phyloP scores from a whole-genome alignment of 2,888 invertebrate genomes.

The Sesamia inferens region DNA sequence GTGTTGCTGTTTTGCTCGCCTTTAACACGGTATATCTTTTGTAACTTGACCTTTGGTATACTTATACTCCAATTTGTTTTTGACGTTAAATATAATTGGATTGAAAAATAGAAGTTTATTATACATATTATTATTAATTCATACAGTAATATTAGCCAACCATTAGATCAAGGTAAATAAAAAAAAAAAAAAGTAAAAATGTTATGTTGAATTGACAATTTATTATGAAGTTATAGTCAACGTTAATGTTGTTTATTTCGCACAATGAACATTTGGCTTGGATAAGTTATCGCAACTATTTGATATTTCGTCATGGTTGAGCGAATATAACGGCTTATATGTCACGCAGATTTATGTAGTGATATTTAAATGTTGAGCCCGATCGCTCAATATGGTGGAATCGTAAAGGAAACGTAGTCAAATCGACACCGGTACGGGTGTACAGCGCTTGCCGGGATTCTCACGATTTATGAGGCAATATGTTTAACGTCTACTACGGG shows the following conservation, averaged over 20 bases:
- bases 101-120: constrained; percentile 10
- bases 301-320: constrained; percentile 48
- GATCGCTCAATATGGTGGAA: constrained; percentile 84
- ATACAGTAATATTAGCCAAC: constrained; percentile 42
- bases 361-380: constrained; percentile 71
- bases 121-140: constrained; percentile 41
- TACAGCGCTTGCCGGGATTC: constrained; percentile 87
- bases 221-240: constrained; percentile 17
- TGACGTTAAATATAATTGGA: constrained; percentile 6
- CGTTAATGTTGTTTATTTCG: constrained; percentile 38
- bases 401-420: constrained; percentile 88
- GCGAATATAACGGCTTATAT: constrained; percentile 47
- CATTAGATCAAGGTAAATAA: constrained; percentile 38
- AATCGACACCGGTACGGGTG: constrained; percentile 87
- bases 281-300: constrained; percentile 38
- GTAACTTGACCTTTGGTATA: background rate
- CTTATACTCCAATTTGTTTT: background rate
- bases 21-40: constrained; percentile 9
- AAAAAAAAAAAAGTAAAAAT: constrained; percentile 13
- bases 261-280: constrained; percentile 25
- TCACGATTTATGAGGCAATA: constrained; percentile 90
- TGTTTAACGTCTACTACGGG: constrained; percentile 89
- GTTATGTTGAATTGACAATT: constrained; percentile 32
- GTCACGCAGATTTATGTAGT: constrained; percentile 62
- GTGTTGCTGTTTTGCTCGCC: constrained; percentile 36